Percentiles rank a stretch among this genome's conserved stretches.
Conservation (phyloP, 2,113 vertebrate species). For the Ascaphus truei region DNA sequence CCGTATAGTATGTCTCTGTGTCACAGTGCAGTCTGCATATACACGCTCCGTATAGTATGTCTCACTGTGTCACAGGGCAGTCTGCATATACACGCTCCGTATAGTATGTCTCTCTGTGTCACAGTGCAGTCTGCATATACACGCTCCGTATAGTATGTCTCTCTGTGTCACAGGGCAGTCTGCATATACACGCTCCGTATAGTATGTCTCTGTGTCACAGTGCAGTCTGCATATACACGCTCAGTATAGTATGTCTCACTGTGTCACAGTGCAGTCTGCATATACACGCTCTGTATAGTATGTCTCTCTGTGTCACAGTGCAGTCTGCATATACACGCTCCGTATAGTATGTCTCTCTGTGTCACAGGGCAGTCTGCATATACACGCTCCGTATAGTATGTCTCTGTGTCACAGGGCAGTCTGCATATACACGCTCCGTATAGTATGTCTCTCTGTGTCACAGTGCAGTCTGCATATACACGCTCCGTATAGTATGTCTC, state of each 20-base stretch:
- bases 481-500: background rate
- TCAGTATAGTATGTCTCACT: slow-evolving; percentile 55
- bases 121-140: background rate
- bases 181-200: slow-evolving; percentile 89
- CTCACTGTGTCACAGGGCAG: slow-evolving; percentile 78
- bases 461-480: background rate
- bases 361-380: slow-evolving; percentile 87
- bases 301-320: slow-evolving; percentile 53
- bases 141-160: background rate
- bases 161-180: slow-evolving; percentile 76
- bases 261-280: slow-evolving; percentile 83
- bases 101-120: slow-evolving; percentile 83
- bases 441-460: slow-evolving; percentile 78
- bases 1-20: slow-evolving; percentile 24
- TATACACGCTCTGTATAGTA: slow-evolving; percentile 87
- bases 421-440: slow-evolving; percentile 89
- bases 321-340: background rate
- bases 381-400: slow-evolving; percentile 88
- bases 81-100: slow-evolving; percentile 87
- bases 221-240: too few relatives aligned
- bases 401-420: slow-evolving; percentile 76
- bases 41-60: slow-evolving; percentile 86
- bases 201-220: too few relatives aligned
- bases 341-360: slow-evolving; percentile 28
- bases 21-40: slow-evolving; percentile 90